phyloP scores from a whole-genome alignment of 1,140 invertebrate genomes.

The Conus betulinus region DNA sequence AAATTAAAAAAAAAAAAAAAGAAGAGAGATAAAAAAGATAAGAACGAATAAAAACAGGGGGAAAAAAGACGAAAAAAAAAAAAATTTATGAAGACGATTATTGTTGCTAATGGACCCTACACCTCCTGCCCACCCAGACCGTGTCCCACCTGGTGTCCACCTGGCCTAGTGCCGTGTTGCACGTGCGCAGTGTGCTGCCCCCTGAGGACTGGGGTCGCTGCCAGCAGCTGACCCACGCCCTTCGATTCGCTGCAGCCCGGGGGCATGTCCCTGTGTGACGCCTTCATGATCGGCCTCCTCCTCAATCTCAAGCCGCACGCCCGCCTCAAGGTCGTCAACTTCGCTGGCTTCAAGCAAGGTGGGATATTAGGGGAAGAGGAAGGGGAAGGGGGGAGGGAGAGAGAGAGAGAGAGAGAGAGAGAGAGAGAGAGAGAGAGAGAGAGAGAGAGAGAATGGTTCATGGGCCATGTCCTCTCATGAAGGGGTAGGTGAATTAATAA shows the following conservation, averaged over 20 bases:
- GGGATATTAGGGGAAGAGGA: background rate
- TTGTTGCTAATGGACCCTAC: too few relatives aligned
- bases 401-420: background rate
- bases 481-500: too few relatives aligned
- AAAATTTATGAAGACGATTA: too few relatives aligned
- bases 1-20: background rate
- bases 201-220: conserved; percentile 58
- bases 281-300: conserved; percentile 64
- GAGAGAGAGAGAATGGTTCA: too few relatives aligned
- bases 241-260: conserved; percentile 44
- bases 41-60: background rate
- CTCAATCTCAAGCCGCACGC: conserved; percentile 61
- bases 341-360: conserved; percentile 67
- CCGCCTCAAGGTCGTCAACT: conserved; percentile 59
- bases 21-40: background rate
- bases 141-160: conserved; percentile 45
- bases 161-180: conserved; percentile 31
- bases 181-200: conserved; percentile 58
- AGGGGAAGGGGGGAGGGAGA: background rate
- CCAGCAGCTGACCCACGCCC: conserved; percentile 62
- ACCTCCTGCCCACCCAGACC: conserved; percentile 3
- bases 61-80: background rate
- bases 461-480: too few relatives aligned
- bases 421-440: background rate
- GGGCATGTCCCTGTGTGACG: conserved; percentile 64